Evolutionary conservation across 2,113 vertebrate genomes (phyloP), one percentile per base, ranked within the genome.

Genomic region (Brachirus orientalis): DNA sequence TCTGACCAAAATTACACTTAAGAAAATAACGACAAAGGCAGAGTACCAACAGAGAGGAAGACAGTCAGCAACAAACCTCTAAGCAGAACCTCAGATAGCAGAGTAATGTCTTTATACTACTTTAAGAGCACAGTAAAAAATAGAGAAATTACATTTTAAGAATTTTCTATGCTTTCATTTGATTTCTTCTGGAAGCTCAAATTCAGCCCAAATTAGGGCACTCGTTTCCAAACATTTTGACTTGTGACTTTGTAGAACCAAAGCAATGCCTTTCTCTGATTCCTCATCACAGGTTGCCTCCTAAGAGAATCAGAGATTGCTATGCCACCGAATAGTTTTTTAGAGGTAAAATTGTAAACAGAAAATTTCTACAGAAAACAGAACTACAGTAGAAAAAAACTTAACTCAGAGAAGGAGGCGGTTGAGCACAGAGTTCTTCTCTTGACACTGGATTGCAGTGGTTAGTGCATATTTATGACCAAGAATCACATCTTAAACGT

Each of bases 401-500:
- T 28, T 28, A 28, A 28, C 3, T 51, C 11, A 64, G 35, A 44
- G 45, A 35, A 62, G 18, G 14, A 37, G 16, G 8, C 50, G 10
- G 51, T 40, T 8, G n/a, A 43, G 43, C 18, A 63, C 37, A 28
- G 19, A 20, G 28, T 10, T 67, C 20, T 46, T 45, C 20, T 36
- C 16, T 53, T 36, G 53, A 41, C 45, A 52, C 3, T 13, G 17
- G 40, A 59, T 51, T 72, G 48, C 35, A 67, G 58, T 4, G 14
- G 63, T 35, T 35, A 28, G 35, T 37, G 47, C 51, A 57, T 43
- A 77, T 68, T 77, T 71, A 69, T 37, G 55, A 56, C 43, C 38
- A 61, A 54, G 45, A 58, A 61, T 3, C n/a, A 28, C 18, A 57
- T 66, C 50, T 70, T 47, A 51, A 60, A 44, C 3, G 41, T 75